Evolutionary conservation across 2,797 vertebrate species (phyloP), one percentile per base, ranked within the genome.

Genomic region (Alosa sapidissima): DNA sequence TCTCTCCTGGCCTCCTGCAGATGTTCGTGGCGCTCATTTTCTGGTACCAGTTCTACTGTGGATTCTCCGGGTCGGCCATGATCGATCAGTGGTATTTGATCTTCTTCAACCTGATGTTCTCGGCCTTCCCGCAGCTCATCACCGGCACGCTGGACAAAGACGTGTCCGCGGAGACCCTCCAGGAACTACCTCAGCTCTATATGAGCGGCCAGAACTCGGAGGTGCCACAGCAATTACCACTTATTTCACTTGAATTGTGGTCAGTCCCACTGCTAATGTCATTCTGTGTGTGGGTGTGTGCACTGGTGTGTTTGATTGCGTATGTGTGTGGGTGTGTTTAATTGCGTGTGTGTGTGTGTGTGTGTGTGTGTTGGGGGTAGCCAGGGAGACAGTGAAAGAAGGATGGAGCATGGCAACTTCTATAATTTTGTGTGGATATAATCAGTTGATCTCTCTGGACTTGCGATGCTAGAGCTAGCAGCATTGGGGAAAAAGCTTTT

Each of bases 21-120:
- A 98, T 99, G 98, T 99, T 99, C 85, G 98, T 99, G 54, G 96
- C 97, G 10, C 96, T 99, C 87, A 96, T 98, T 86, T 99, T 99
- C 94, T 99, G 98, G 98, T 99, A 97, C 94, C 98, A 99, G 96
- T 99, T 99, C 93, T 98, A 97, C 94, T 99, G 98, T 0, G 98
- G 98, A 0, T 99, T 99, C 95, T 99, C 98, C 0, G 98, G 98
- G 4, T 98, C 98, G 0, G 92, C 98, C 84, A 98, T 99, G 98
- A 94, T 99, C 24, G 98, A 99, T 92, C 98, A 99, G 93, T 99
- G 98, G 98, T 99, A 99, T 91, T 95, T 99, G 82, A 97, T 99
- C 93, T 98, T 99, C 96, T 99, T 99, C 91, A 99, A 99, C 93
- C 95, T 99, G 92, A 93, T 99, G 93, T 99, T 99, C 93, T 98